phyloP scores from a whole-genome alignment of 2,113 vertebrate genomes.

The Nothocercus julius region DNA sequence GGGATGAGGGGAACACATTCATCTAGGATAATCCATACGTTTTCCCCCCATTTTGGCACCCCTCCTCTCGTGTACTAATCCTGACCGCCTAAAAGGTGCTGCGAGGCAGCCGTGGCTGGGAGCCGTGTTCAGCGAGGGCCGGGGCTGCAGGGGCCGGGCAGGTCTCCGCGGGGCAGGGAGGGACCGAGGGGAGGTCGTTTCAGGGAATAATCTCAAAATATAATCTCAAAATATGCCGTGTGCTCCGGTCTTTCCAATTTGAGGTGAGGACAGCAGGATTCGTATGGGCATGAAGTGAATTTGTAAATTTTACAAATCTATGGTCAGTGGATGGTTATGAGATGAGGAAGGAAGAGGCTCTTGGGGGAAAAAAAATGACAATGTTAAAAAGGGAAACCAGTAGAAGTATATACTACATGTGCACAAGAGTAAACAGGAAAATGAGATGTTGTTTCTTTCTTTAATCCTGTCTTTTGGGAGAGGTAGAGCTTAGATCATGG shows the following conservation, averaged over 20 bases:
- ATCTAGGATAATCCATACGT: fast-evolving
- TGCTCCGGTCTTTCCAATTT: background rate
- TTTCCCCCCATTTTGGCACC: background rate
- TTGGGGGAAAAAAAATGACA: background rate
- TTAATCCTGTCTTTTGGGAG: background rate
- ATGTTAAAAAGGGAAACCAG: background rate
- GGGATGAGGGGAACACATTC: background rate
- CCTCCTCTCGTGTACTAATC: background rate
- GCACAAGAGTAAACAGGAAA: background rate
- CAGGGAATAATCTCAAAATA: background rate
- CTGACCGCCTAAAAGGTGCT: background rate
- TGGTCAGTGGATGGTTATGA: background rate
- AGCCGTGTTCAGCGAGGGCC: background rate
- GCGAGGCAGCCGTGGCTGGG: too few species aligned
- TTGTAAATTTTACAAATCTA: background rate
- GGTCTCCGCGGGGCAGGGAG: too few species aligned
- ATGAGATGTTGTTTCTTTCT: fast-evolving
- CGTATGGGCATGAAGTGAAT: background rate
- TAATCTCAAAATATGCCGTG: fast-evolving
- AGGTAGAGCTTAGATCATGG: background rate
- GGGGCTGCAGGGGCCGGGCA: fast-evolving
- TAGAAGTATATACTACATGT: fast-evolving
- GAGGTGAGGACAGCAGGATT: background rate
- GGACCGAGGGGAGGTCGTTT: too few species aligned
- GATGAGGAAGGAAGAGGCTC: background rate